phyloP scores from a whole-genome alignment of 1,140 invertebrate species.

The Dinoponera quadriceps region DNA sequence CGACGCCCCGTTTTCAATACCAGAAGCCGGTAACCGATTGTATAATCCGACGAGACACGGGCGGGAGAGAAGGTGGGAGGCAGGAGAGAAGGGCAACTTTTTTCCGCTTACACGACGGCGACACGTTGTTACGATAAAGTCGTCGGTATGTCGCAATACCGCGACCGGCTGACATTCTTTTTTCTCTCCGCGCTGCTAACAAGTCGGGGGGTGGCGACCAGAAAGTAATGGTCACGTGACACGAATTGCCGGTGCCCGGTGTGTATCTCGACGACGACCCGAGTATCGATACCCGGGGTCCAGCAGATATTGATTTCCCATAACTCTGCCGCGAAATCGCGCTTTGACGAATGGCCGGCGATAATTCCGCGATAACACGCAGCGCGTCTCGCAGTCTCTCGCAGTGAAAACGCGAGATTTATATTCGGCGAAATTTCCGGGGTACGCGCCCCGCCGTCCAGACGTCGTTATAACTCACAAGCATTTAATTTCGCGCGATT shows the following conservation, averaged over 20 bases:
- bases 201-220: slow-evolving; percentile 16
- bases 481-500: neutral
- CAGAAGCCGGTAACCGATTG: neutral
- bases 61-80: neutral
- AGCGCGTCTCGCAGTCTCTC: neutral
- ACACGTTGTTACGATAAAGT: neutral
- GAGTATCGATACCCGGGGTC: slow-evolving; percentile 5
- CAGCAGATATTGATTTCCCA: slow-evolving; percentile 19
- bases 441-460: too few relatives aligned
- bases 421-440: slow-evolving; percentile 4
- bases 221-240: slow-evolving; percentile 32
- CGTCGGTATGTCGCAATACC: neutral
- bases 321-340: slow-evolving; percentile 38
- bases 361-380: slow-evolving; percentile 51
- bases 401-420: slow-evolving; percentile 29
- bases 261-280: neutral
- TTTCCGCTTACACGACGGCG: neutral
- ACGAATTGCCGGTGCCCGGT: neutral
- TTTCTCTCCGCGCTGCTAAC: neutral
- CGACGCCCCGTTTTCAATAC: too few relatives aligned
- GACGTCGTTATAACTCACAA: neutral
- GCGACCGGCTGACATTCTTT: neutral
- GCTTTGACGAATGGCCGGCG: slow-evolving; percentile 49
- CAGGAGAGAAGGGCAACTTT: neutral
- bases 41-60: neutral